Evolutionary conservation across 2,113 vertebrate species (phyloP), one percentile per base, ranked within the genome.

Genomic region (Ibidorhyncha struthersii): DNA sequence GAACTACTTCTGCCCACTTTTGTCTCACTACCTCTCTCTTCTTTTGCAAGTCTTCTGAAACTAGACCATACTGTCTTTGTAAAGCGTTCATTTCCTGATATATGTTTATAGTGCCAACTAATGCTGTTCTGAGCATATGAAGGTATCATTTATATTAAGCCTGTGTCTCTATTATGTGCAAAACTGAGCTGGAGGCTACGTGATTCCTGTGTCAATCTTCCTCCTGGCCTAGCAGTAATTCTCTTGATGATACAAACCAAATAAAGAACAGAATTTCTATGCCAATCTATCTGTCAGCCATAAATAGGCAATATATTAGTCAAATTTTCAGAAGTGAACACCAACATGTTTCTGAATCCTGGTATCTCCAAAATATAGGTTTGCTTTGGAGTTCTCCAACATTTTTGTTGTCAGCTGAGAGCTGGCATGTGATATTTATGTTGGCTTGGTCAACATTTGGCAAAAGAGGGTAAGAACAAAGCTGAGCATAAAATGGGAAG

Each of bases 91-190:
- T 26, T 94, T 56, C 11, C 34, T 55, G 30, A 36, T 34, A 29
- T 5, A 4, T 6, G 17, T 30, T 76, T 67, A 12, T 38, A 38
- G 41, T 62, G 67, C 34, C 53, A 53, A 13, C 25, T 79, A 40
- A 65, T 45, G 27, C 36, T 79, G 30, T 22, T 86, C 40, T 61
- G 36, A 74, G 32, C 11, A 52, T 47, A 14, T 40, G 73, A 79
- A 61, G 1, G 0, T 40, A 36, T 9, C 1, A 38, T 84, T 78
- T 71, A 34, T n/a, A 12, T 26, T 74, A 41, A 56, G 2, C 29
- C 18, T 6, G 4, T 62, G n/a, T 27, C 12, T 83, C 65, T 86
- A 6, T 29, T 47, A 47, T 0, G 0, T 56, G 36, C 38, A 79
- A 82, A 96, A 66, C 32, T 67, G 49, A 65, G 36, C 27, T 80